These are phyloP conservation scores for Etheostoma perlongum DNA, from an alignment of 2,797 vertebrate genomes.

Conservation along the genomic window DNA sequence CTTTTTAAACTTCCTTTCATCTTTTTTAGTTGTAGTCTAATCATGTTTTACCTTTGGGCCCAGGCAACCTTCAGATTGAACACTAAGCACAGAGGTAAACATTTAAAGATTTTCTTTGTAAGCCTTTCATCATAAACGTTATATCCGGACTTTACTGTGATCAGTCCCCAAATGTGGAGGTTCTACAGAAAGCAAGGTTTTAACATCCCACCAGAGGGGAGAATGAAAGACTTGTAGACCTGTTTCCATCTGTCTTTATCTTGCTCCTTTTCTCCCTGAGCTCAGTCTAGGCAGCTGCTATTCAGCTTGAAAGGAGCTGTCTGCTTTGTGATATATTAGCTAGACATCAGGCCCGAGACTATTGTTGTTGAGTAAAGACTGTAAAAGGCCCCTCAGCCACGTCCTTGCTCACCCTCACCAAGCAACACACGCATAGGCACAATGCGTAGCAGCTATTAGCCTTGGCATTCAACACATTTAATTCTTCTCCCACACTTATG, in stretches of 20 bases:
- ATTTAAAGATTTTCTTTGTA: slow-evolving; percentile 27
- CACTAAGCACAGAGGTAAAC: slow-evolving; percentile 47
- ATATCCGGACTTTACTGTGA: slow-evolving; percentile 14
- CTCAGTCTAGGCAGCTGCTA: slow-evolving; percentile 10
- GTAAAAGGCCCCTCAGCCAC: slow-evolving; percentile 30
- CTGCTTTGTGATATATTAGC: slow-evolving; percentile 44
- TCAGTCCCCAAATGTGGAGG: slow-evolving; percentile 6
- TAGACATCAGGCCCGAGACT: slow-evolving; percentile 35
- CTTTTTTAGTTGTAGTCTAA: slow-evolving; percentile 49
- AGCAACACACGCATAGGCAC: slow-evolving; percentile 32
- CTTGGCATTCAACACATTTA: slow-evolving; percentile 42
- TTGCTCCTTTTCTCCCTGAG: slow-evolving; percentile 12
- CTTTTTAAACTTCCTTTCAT: slow-evolving; percentile 49
- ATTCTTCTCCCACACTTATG: slow-evolving; percentile 29
- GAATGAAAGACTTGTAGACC: slow-evolving; percentile 25
- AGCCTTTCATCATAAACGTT: slow-evolving; percentile 30
- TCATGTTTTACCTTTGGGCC: slow-evolving; percentile 62
- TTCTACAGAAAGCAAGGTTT: slow-evolving; percentile 15
- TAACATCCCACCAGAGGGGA: slow-evolving; percentile 18
- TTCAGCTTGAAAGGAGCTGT: slow-evolving; percentile 38
- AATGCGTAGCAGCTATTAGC: slow-evolving; percentile 32
- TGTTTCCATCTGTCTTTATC: slow-evolving; percentile 16
- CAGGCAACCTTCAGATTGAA: slow-evolving; percentile 51
- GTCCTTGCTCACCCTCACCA: slow-evolving; percentile 45
- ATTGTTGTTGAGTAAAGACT: slow-evolving; percentile 40